Conservation (phyloP, 2,113 vertebrate genomes). For the Atrichornis clamosus region DNA sequence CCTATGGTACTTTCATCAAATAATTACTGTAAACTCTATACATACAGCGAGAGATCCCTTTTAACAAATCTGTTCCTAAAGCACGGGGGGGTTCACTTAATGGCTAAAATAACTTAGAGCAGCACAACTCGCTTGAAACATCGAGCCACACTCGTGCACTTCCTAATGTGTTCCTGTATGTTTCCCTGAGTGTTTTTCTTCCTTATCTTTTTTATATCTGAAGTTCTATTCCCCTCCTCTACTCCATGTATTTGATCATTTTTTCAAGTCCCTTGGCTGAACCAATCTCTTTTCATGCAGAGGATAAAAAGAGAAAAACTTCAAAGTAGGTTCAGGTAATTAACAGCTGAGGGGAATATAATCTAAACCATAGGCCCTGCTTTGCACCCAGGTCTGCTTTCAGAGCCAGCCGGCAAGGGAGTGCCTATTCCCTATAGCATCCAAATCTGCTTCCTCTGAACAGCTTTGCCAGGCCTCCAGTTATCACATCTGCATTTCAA, state of each 20-base stretch:
- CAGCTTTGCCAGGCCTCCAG: constrained; percentile 89
- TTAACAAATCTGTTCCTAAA: constrained; percentile 33
- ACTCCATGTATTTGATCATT: constrained; percentile 82
- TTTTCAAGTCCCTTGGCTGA: constrained; percentile 82
- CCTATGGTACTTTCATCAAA: constrained; percentile 58
- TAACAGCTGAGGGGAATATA: constrained; percentile 90
- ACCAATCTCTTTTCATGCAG: constrained; percentile 82
- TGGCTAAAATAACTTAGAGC: constrained; percentile 46
- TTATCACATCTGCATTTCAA: constrained; percentile 99
- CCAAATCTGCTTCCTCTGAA: constrained; percentile 89
- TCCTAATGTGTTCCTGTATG: constrained; percentile 62
- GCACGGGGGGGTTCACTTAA: constrained; percentile 51
- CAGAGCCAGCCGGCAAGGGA: constrained; percentile 83
- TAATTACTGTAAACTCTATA: constrained; percentile 57
- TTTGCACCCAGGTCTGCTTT: constrained; percentile 84
- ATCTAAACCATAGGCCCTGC: constrained; percentile 84
- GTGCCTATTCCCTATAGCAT: constrained; percentile 82
- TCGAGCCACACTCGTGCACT: constrained; percentile 27
- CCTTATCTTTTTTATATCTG: constrained; percentile 79
- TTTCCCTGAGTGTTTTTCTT: constrained; percentile 75
- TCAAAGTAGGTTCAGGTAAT: constrained; percentile 91
- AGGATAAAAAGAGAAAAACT: constrained; percentile 86
- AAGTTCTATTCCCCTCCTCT: constrained; percentile 70
- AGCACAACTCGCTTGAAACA: constrained; percentile 24
- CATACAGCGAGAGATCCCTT: constrained; percentile 4